phyloP scores from a whole-genome alignment of 2,888 invertebrate genomes.

The Allacma fusca region DNA sequence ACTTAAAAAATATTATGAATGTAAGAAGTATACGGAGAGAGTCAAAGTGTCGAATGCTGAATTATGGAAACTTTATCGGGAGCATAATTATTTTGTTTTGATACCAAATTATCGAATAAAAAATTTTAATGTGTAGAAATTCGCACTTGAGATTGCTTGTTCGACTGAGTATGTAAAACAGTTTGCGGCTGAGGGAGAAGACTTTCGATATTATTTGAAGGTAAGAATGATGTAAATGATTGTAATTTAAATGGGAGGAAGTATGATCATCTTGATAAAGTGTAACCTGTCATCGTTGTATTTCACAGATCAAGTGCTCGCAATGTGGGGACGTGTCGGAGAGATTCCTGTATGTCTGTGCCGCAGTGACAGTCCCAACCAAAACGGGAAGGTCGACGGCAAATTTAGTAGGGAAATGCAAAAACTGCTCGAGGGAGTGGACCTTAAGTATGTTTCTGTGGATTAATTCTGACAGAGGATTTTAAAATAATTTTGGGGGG shows the following conservation, averaged over 20 bases:
- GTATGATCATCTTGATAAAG: too few species aligned
- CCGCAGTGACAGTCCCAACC: constrained; percentile 22
- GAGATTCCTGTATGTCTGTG: constrained; percentile 37
- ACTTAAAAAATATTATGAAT: too few species aligned
- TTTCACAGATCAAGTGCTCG: constrained; percentile 42
- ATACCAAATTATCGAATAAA: too few species aligned
- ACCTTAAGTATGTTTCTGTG: constrained; percentile 25
- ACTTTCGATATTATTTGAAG: constrained; percentile 44
- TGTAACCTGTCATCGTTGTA: too few species aligned
- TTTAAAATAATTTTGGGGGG: not conserved
- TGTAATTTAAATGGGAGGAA: too few species aligned
- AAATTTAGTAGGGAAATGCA: constrained; percentile 39
- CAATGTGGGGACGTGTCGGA: constrained; percentile 38
- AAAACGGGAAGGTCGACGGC: constrained; percentile 39
- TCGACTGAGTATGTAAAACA: constrained; percentile 40
- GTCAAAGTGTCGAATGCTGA: too few species aligned
- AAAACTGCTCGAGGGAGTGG: constrained; percentile 42
- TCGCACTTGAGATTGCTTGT: constrained; percentile 38
- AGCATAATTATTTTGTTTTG: not conserved
- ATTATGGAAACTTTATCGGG: too few species aligned
- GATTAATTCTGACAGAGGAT: too few species aligned
- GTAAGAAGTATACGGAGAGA: too few species aligned
- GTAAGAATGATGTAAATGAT: not conserved
- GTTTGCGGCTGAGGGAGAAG: constrained; percentile 41
- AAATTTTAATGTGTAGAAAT: constrained; percentile 46